Conservation (phyloP, 1,140 invertebrate species). For the Palaemon carinicauda region DNA sequence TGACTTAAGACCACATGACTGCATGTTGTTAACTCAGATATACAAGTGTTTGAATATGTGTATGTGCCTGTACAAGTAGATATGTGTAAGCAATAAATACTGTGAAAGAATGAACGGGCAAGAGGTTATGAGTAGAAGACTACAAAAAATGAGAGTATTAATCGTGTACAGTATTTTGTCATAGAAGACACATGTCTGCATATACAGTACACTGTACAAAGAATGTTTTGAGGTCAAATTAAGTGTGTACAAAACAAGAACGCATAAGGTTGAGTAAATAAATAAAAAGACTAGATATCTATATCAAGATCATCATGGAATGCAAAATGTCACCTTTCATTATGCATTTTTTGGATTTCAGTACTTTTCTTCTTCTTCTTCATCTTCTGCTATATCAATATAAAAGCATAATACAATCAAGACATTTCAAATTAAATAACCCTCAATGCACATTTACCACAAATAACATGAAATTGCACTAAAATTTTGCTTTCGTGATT, state of each 20-base stretch:
- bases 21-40: too few species aligned
- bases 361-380: neutral
- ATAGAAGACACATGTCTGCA: neutral
- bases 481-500: neutral
- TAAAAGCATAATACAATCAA: neutral
- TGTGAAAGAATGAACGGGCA: too few species aligned
- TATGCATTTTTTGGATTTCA: too few species aligned
- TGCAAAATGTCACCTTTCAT: neutral
- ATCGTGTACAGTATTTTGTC: too few species aligned
- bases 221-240: neutral
- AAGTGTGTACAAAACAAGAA: neutral
- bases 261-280: neutral
- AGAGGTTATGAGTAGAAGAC: too few species aligned
- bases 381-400: neutral
- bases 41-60: neutral
- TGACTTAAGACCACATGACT: too few species aligned
- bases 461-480: neutral
- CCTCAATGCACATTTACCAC: neutral
- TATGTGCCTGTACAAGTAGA: too few species aligned
- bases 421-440: too few species aligned
- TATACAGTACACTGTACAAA: neutral
- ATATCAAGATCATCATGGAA: constrained; percentile 31
- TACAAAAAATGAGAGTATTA: too few species aligned
- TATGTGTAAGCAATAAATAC: neutral
- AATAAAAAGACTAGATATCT: constrained; percentile 33